phyloP scores from a whole-genome alignment of 2,113 vertebrate genomes.

The Cephalopholis sonnerati region DNA sequence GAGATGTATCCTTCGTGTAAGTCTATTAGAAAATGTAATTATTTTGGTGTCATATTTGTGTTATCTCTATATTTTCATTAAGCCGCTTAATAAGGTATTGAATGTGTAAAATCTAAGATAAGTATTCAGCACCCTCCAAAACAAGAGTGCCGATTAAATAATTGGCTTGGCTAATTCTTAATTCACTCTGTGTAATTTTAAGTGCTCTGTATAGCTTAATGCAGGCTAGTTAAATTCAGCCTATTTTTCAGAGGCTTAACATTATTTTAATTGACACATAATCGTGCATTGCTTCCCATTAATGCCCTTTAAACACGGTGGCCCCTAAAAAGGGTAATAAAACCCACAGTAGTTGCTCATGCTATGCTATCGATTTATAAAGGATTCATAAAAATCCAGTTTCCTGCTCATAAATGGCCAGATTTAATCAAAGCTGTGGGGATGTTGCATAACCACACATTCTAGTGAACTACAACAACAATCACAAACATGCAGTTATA shows the following conservation, averaged over 20 bases:
- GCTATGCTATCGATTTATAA: conserved; percentile 53
- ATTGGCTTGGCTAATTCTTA: conserved; percentile 43
- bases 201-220: conserved; percentile 33
- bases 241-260: conserved; percentile 57
- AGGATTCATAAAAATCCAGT: conserved; percentile 61
- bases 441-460: conserved; percentile 16
- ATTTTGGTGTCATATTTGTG: background rate
- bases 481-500: background rate
- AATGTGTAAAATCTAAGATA: conserved; percentile 51
- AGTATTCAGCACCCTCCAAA: conserved; percentile 37
- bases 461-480: background rate
- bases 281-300: conserved; percentile 50
- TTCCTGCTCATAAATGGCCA: conserved; percentile 51
- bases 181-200: conserved; percentile 41
- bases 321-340: conserved; percentile 56
- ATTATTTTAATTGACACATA: conserved; percentile 68
- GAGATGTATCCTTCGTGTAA: background rate
- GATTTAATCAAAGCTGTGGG: conserved; percentile 45
- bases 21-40: background rate
- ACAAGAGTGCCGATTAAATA: conserved; percentile 58
- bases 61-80: conserved; percentile 41
- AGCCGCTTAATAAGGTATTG: conserved; percentile 31
- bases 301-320: conserved; percentile 46
- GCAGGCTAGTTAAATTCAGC: conserved; percentile 52
- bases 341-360: conserved; percentile 45